A percentile compares a stretch with the other conserved stretches of the same genome.
Evolutionary conservation across 1,140 invertebrate genomes (phyloP).

Genomic region (Stegodyphus mimosarum): DNA sequence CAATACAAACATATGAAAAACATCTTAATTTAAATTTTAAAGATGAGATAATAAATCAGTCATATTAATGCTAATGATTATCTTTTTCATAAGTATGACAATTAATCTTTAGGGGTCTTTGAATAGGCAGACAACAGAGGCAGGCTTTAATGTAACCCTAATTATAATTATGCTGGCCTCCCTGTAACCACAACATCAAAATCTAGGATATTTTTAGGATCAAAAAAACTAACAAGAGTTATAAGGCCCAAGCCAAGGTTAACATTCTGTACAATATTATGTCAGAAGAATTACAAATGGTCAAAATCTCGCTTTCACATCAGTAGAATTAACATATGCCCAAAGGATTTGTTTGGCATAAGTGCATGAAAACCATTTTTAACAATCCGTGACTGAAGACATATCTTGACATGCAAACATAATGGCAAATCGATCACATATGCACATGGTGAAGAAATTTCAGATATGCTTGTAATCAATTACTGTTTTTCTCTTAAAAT

Average conservation of each 20-base stretch:
- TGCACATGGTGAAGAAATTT: slow-evolving; percentile 24
- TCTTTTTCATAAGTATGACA: no score
- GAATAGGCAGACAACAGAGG: background rate
- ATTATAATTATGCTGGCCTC: slow-evolving; percentile 9
- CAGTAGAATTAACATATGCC: slow-evolving; percentile 5
- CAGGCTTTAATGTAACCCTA: background rate
- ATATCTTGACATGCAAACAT: slow-evolving; percentile 13
- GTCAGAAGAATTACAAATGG: slow-evolving; percentile 26
- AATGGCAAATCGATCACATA: slow-evolving; percentile 27
- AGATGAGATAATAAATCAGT: no score
- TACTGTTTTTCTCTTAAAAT: slow-evolving; percentile 12
- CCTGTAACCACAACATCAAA: slow-evolving; percentile 12
- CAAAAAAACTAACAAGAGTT: slow-evolving; percentile 24
- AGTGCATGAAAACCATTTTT: slow-evolving; percentile 16
- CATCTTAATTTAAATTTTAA: no score
- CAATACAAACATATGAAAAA: no score
- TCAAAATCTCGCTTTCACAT: background rate
- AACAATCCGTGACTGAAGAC: slow-evolving; percentile 38
- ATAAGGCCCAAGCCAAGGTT: slow-evolving; percentile 45
- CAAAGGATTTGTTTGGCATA: slow-evolving; percentile 31
- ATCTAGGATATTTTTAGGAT: slow-evolving; percentile 38
- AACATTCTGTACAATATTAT: slow-evolving; percentile 48
- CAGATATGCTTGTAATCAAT: slow-evolving; percentile 3
- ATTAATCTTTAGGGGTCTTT: background rate
- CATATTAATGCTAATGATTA: no score